Evolutionary conservation across 2,888 invertebrate species (phyloP).

Genomic region (Stenichneumon culpator): DNA sequence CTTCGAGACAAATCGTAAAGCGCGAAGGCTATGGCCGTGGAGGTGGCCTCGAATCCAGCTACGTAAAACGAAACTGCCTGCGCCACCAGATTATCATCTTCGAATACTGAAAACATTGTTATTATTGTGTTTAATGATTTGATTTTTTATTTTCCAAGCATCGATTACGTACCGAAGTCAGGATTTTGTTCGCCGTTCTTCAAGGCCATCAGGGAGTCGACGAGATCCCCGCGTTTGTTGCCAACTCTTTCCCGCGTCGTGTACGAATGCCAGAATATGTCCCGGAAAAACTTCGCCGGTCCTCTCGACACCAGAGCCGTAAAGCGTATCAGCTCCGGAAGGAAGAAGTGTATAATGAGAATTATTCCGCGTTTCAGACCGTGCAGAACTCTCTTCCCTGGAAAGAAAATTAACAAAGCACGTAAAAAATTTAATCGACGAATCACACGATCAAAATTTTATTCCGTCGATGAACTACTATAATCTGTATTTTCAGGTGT

Average conservation of each 20-base stretch:
- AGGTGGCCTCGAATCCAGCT: conserved; percentile 78
- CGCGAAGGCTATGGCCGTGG: conserved; percentile 75
- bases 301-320: conserved; percentile 71
- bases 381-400: conserved; percentile 73
- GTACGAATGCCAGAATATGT: conserved; percentile 77
- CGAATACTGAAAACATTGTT: conserved; percentile 72
- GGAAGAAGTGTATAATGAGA: conserved; percentile 74
- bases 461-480: not conserved
- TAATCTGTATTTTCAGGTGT: conserved; percentile 9
- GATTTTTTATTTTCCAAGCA: conserved; percentile 5
- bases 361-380: conserved; percentile 73
- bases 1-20: conserved; percentile 75
- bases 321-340: conserved; percentile 73
- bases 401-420: not conserved
- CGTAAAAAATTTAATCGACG: not conserved
- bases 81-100: conserved; percentile 76
- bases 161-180: conserved; percentile 70
- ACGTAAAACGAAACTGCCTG: conserved; percentile 77
- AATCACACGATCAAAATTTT: not conserved
- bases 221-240: conserved; percentile 74
- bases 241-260: conserved; percentile 72
- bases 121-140: not conserved
- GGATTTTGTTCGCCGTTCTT: conserved; percentile 76
- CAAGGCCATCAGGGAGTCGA: conserved; percentile 75
- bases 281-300: conserved; percentile 75